Evolutionary conservation across 2,888 invertebrate species (phyloP).

Genomic region (Helicoverpa assulta): DNA sequence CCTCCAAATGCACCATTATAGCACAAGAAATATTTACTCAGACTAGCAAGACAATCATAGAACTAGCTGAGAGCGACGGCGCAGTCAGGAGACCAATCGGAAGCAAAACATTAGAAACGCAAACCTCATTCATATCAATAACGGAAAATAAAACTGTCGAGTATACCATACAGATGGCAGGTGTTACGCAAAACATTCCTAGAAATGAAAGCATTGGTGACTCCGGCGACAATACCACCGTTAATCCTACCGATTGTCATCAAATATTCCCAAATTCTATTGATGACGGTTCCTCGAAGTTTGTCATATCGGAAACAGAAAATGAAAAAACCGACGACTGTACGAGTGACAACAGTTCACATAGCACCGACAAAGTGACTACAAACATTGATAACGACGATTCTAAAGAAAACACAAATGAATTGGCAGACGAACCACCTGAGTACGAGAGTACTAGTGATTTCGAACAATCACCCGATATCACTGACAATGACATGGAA

Average conservation of each 20-base stretch:
- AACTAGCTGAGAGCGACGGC: slow-evolving; percentile 82
- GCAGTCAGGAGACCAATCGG: slow-evolving; percentile 49
- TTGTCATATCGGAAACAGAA: slow-evolving; percentile 67
- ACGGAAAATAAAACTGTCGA: slow-evolving; percentile 77
- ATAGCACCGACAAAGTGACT: slow-evolving; percentile 47
- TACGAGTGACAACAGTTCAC: slow-evolving; percentile 63
- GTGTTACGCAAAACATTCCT: slow-evolving; percentile 16
- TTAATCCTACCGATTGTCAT: slow-evolving; percentile 19
- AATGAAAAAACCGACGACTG: slow-evolving; percentile 62
- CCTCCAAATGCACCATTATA: slow-evolving; percentile 66
- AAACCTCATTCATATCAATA: slow-evolving; percentile 83
- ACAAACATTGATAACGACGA: slow-evolving; percentile 66
- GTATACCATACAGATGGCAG: slow-evolving; percentile 73
- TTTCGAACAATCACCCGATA: slow-evolving; percentile 71
- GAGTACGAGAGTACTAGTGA: slow-evolving; percentile 69
- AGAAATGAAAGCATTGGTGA: slow-evolving; percentile 13
- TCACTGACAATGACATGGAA: slow-evolving; percentile 70
- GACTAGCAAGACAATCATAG: slow-evolving; percentile 90
- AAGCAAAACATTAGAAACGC: slow-evolving; percentile 78
- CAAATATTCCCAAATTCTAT: slow-evolving; percentile 57
- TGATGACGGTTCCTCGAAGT: slow-evolving; percentile 76
- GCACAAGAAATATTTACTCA: slow-evolving; percentile 87
- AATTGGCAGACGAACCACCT: slow-evolving; percentile 58
- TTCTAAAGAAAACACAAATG: slow-evolving; percentile 62
- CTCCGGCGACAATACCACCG: slow-evolving; percentile 5